Conservation (phyloP, 2,113 vertebrate genomes). For the Eulemur macaco region DNA sequence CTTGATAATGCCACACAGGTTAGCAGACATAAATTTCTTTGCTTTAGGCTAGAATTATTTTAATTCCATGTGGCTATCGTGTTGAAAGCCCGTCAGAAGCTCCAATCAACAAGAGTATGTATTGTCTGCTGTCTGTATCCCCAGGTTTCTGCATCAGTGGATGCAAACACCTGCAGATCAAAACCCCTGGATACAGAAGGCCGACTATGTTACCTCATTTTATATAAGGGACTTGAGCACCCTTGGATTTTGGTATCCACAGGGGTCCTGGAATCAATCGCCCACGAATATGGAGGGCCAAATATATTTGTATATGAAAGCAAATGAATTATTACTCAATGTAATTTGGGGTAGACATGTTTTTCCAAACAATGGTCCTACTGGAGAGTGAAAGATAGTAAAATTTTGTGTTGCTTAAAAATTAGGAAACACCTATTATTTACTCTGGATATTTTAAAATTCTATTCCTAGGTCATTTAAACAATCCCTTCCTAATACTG, state of each 20-base stretch:
- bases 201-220: not conserved
- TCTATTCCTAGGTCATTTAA: conserved; percentile 20
- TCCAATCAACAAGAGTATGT: not conserved
- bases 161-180: not conserved
- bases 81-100: not conserved
- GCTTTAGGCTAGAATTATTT: not conserved
- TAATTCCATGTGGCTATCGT: not conserved
- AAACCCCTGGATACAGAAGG: not conserved
- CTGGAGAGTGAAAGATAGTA: not conserved
- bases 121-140: not conserved
- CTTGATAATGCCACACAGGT: not conserved
- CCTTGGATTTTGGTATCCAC: not conserved
- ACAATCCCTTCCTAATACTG: conserved; percentile 1
- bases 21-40: not conserved
- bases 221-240: not conserved
- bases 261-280: not conserved
- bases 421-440: conserved; percentile 27
- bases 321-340: not conserved
- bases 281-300: not conserved
- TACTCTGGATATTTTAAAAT: conserved; percentile 27
- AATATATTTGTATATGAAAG: not conserved
- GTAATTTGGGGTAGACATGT: not conserved
- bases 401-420: not conserved
- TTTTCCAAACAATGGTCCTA: not conserved
- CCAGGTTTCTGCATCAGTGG: not conserved